These are phyloP conservation scores for Coracopsis vasa DNA, from an alignment of 2,113 vertebrate genomes.

Conservation along the genomic window DNA sequence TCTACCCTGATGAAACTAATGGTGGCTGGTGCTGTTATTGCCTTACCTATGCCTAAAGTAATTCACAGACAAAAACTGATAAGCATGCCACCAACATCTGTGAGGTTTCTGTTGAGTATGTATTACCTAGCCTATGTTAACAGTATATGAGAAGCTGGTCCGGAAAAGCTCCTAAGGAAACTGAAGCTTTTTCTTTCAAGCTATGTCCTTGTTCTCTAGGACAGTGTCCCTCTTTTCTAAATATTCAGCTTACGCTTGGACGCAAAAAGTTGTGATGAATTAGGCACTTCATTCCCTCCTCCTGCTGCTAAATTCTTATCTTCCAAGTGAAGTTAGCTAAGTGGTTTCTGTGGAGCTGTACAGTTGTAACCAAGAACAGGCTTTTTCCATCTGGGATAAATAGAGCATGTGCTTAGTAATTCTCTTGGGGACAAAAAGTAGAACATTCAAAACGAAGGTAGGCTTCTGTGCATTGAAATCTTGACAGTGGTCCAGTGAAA, in stretches of 20 bases:
- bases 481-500: background rate
- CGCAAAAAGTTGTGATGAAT: background rate
- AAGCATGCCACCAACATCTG: background rate
- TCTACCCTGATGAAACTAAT: background rate
- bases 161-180: background rate
- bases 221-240: background rate
- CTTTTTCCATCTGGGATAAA: conserved; percentile 19
- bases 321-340: background rate
- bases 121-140: background rate
- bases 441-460: background rate
- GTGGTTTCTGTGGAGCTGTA: background rate
- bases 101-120: background rate
- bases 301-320: background rate
- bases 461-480: background rate
- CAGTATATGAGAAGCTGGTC: background rate
- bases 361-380: background rate
- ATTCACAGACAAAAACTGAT: rapidly evolving
- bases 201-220: background rate
- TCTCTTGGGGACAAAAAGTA: background rate
- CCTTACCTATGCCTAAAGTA: background rate
- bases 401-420: background rate
- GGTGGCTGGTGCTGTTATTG: background rate
- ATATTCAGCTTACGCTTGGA: background rate
- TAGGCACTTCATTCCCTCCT: background rate
- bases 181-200: background rate